These are phyloP conservation scores for Heterodera carotae DNA, from an alignment of 1,140 invertebrate species.

Conservation along the genomic window DNA sequence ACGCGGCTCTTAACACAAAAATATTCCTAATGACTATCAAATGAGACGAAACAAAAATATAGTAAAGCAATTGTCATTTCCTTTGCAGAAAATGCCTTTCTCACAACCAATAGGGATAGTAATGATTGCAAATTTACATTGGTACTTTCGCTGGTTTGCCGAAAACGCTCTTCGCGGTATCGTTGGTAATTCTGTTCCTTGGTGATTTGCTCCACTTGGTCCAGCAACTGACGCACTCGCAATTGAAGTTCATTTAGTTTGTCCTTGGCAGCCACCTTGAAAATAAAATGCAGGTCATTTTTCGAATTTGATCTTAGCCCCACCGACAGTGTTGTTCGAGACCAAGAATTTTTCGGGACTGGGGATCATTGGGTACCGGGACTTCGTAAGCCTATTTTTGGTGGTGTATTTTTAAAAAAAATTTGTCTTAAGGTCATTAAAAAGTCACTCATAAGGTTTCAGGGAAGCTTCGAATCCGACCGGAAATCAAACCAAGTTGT, in stretches of 20 bases:
- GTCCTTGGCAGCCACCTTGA: slow-evolving; percentile 94
- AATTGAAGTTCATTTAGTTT: slow-evolving; percentile 93
- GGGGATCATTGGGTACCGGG: too few relatives aligned
- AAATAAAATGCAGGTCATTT: too few relatives aligned
- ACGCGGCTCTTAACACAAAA: slow-evolving; percentile 70
- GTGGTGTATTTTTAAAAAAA: too few relatives aligned
- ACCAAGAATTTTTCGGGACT: too few relatives aligned
- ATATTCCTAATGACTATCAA: not conserved
- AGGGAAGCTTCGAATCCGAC: too few relatives aligned
- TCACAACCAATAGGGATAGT: too few relatives aligned
- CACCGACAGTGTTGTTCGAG: too few relatives aligned
- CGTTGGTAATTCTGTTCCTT: slow-evolving; percentile 99
- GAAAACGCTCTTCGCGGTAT: slow-evolving; percentile 96
- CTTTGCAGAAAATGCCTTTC: too few relatives aligned
- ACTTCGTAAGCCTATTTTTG: too few relatives aligned
- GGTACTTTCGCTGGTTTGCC: slow-evolving; percentile 95
- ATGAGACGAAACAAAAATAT: not conserved
- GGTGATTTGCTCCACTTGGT: slow-evolving; percentile 97
- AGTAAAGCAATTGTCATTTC: too few relatives aligned
- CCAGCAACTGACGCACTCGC: slow-evolving; percentile 87
- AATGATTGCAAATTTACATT: slow-evolving; percentile 70
- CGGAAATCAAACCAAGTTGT: too few relatives aligned
- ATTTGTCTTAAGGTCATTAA: not conserved
- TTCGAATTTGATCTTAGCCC: too few relatives aligned
- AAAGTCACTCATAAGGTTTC: not conserved